Evolutionary conservation across 2,797 vertebrate genomes (phyloP).

Genomic region (Fundulus diaphanus): DNA sequence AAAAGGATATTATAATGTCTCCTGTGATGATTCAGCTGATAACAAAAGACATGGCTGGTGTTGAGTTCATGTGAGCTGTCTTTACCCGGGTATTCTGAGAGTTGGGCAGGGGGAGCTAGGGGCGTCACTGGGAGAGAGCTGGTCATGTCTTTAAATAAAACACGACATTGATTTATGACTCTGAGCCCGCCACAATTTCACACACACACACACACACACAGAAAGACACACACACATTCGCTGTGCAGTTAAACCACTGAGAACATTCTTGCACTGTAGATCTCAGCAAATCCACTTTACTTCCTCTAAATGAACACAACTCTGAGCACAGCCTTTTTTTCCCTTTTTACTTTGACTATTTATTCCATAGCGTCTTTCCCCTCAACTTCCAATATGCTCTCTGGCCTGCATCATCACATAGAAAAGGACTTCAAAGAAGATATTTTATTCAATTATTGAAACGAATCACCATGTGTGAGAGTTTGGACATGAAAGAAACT

Average conservation of each 20-base stretch:
- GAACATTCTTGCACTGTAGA: conserved; percentile 44
- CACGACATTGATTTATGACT: conserved; percentile 77
- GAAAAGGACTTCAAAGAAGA: conserved; percentile 46
- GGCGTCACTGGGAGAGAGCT: conserved; percentile 45
- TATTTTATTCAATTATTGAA: conserved; percentile 47
- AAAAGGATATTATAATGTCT: conserved; percentile 64
- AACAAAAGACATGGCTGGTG: conserved; percentile 55
- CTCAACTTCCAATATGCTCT: conserved; percentile 10
- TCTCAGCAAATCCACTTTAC: conserved; percentile 59
- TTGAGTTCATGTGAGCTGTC: conserved; percentile 54
- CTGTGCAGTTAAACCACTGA: conserved; percentile 55
- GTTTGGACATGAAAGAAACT: conserved; percentile 44
- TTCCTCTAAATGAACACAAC: conserved; percentile 42
- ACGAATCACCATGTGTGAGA: conserved; percentile 35
- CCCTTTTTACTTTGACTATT: conserved; percentile 26
- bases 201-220: conserved; percentile 34
- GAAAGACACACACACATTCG: conserved; percentile 39
- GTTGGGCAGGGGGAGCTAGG: background rate
- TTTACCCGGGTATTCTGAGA: conserved; percentile 42
- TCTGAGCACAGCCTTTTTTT: conserved; percentile 24
- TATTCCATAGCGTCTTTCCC: conserved; percentile 26
- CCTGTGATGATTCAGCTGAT: conserved; percentile 64
- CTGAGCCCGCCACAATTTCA: conserved; percentile 46
- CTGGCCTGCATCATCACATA: conserved; percentile 21
- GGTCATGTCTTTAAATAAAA: conserved; percentile 73